Evolutionary conservation across 1,140 invertebrate species (phyloP).

Genomic region (Bombus waltoni): DNA sequence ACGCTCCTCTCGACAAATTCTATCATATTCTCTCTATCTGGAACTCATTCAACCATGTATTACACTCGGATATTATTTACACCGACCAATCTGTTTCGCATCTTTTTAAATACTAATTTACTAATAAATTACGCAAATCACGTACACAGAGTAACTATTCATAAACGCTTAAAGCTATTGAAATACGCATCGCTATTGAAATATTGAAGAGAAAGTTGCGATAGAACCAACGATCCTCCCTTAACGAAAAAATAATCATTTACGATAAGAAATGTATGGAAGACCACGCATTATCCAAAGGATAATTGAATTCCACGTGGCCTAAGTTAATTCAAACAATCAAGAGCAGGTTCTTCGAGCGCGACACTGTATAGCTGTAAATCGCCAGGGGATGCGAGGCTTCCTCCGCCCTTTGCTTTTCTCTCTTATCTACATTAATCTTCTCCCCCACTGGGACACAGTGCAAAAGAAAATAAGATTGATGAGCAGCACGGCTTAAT

Average conservation of each 20-base stretch:
- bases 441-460: slow-evolving; percentile 66
- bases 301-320: background rate
- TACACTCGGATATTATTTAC: background rate
- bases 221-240: background rate
- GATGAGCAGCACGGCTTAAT: slow-evolving; percentile 74
- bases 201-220: too few relatives aligned
- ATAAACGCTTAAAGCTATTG: too few relatives aligned
- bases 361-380: slow-evolving; percentile 50
- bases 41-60: background rate
- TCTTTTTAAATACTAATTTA: too few relatives aligned
- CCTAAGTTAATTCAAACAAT: slow-evolving; percentile 6
- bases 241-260: background rate
- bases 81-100: too few relatives aligned
- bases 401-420: slow-evolving; percentile 48
- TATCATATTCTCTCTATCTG: background rate
- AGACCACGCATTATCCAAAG: background rate
- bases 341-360: background rate
- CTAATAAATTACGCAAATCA: too few relatives aligned
- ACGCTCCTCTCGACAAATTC: background rate
- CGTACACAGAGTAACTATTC: too few relatives aligned
- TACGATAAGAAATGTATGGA: background rate
- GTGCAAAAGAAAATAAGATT: slow-evolving; percentile 76
- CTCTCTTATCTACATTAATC: slow-evolving; percentile 72
- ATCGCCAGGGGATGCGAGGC: slow-evolving; percentile 46
- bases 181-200: too few relatives aligned